phyloP scores from a whole-genome alignment of 2,888 invertebrate genomes.

The Tetropium fuscum region DNA sequence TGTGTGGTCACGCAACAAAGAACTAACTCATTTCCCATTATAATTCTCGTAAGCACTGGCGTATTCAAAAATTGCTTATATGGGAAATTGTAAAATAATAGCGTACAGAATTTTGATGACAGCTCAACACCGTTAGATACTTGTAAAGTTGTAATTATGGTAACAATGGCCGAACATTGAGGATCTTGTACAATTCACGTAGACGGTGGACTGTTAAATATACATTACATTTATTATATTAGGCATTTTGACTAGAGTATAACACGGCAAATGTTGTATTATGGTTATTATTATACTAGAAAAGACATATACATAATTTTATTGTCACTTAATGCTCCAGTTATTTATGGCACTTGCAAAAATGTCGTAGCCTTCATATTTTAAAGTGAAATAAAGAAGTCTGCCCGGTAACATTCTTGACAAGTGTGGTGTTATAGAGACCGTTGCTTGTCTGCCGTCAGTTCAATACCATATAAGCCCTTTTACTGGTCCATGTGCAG shows the following conservation, averaged over 20 bases:
- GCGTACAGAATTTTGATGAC: conserved; percentile 8
- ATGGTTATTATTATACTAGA: conserved; percentile 5
- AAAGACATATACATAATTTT: not conserved
- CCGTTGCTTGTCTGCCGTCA: no score
- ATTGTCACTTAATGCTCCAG: not conserved
- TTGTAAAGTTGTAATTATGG: not conserved
- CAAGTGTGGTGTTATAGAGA: not conserved
- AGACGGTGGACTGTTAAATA: not conserved
- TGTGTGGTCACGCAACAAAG: no score
- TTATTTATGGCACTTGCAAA: not conserved
- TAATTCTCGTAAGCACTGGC: not conserved
- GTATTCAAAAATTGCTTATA: conserved; percentile 11
- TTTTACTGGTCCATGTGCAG: no score
- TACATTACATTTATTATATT: conserved; percentile 1
- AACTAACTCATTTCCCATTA: not conserved
- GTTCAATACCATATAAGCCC: no score
- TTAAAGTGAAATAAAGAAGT: no score
- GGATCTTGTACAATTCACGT: not conserved
- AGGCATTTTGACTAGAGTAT: not conserved
- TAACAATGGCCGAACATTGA: conserved; percentile 1
- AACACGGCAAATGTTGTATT: not conserved
- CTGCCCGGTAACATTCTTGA: not conserved
- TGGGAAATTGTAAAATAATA: conserved; percentile 5
- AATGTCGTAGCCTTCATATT: no score
- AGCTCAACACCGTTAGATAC: conserved; percentile 10